Percentiles rank a stretch among this genome's conserved stretches.
Evolutionary conservation across 2,888 invertebrate genomes (phyloP).

Genomic region (Adelphocoris suturalis): DNA sequence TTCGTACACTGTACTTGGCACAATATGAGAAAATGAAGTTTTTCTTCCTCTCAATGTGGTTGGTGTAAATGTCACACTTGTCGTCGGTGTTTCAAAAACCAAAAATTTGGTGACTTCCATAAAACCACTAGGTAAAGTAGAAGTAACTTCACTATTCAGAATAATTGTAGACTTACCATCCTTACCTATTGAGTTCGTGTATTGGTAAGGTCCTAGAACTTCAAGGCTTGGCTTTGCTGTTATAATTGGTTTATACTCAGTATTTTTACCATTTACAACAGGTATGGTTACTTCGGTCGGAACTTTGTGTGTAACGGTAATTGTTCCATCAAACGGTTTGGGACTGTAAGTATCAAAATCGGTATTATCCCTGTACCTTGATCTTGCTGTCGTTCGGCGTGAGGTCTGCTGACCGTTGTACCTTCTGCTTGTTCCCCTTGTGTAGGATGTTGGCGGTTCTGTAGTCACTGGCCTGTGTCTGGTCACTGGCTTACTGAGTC

Average conservation of each 20-base stretch:
- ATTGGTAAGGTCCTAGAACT: conserved; percentile 87
- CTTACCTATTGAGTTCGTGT: conserved; percentile 84
- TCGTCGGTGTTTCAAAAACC: conserved; percentile 90
- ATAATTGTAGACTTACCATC: conserved; percentile 87
- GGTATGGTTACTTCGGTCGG: conserved; percentile 93
- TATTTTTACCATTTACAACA: conserved; percentile 90
- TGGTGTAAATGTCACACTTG: conserved; percentile 90
- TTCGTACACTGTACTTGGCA: conserved; percentile 91
- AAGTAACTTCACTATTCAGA: conserved; percentile 86
- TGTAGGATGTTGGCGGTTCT: conserved; percentile 77
- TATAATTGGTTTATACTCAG: conserved; percentile 91
- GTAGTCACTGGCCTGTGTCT: conserved; percentile 81
- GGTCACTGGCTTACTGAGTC: conserved; percentile 81
- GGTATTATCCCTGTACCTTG: conserved; percentile 79
- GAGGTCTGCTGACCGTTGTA: conserved; percentile 73
- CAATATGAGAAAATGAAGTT: conserved; percentile 90
- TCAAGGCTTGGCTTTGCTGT: conserved; percentile 91
- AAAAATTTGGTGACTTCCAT: conserved; percentile 90
- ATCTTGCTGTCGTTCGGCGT: conserved; percentile 76
- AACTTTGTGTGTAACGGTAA: conserved; percentile 91
- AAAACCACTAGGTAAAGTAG: conserved; percentile 86
- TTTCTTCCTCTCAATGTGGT: conserved; percentile 91
- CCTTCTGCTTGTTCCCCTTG: conserved; percentile 80
- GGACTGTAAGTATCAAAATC: conserved; percentile 76
- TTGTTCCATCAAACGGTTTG: conserved; percentile 86